phyloP scores from a whole-genome alignment of 2,113 vertebrate genomes.

The Bettongia penicillata region DNA sequence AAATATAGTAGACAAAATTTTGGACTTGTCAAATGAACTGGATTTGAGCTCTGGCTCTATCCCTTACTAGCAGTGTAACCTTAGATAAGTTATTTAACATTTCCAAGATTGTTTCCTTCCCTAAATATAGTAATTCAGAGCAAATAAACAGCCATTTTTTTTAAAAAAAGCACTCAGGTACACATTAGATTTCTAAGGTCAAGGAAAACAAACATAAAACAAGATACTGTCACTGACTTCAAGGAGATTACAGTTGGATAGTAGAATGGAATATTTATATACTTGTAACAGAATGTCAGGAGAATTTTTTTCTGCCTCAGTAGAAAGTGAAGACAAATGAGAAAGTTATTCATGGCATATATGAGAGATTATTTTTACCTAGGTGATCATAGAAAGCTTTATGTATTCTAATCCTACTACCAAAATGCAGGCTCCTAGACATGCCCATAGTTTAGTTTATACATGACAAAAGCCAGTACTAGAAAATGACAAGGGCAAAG shows the following conservation, averaged over 20 bases:
- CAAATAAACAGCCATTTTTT: background rate
- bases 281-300: background rate
- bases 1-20: background rate
- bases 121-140: background rate
- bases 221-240: background rate
- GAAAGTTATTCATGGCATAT: background rate
- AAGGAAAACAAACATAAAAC: background rate
- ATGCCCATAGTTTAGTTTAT: too few species aligned
- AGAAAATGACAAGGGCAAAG: background rate
- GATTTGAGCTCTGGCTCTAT: background rate
- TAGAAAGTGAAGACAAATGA: background rate
- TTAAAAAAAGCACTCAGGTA: background rate
- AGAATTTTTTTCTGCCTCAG: background rate
- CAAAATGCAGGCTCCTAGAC: background rate
- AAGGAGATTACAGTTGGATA: background rate
- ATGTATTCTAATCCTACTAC: background rate
- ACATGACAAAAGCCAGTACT: too few species aligned
- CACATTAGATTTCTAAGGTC: background rate
- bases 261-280: background rate
- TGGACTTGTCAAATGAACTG: background rate
- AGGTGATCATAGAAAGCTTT: background rate
- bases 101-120: slow-evolving; percentile 4
- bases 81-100: background rate
- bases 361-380: background rate
- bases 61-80: background rate